A percentile compares a stretch with the other conserved stretches of the same genome.
These are phyloP conservation scores for Varroa destructor DNA, from an alignment of 1,140 invertebrate genomes.

Conservation along the genomic window DNA sequence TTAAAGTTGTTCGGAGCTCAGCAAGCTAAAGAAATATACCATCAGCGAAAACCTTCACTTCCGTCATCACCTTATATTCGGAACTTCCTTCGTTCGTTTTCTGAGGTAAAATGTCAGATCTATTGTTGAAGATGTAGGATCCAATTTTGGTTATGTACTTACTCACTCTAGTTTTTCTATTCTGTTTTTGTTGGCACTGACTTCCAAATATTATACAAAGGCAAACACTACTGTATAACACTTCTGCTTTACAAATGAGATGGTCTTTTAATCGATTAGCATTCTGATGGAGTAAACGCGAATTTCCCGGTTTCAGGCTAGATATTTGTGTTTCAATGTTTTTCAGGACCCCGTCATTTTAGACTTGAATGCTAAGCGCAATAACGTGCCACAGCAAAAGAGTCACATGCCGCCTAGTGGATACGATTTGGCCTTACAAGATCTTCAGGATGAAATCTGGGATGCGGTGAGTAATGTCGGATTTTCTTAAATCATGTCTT, in stretches of 20 bases:
- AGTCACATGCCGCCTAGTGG: background rate
- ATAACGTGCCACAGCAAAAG: background rate
- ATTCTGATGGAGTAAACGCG: too few species aligned
- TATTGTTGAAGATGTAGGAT: too few species aligned
- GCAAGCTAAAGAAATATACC: conserved; percentile 5
- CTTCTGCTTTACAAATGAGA: too few species aligned
- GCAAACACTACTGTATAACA: too few species aligned
- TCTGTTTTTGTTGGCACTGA: too few species aligned
- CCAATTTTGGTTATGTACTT: too few species aligned
- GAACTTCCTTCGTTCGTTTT: conserved; percentile 14
- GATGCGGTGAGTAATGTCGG: conserved; percentile 40
- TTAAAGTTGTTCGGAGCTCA: background rate
- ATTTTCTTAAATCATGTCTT: too few species aligned
- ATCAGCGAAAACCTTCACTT: background rate
- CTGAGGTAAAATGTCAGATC: background rate
- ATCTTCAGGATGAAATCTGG: conserved; percentile 54
- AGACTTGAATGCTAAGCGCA: conserved; percentile 6
- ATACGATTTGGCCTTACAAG: conserved; percentile 45
- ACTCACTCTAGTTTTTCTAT: too few species aligned
- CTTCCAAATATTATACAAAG: too few species aligned
- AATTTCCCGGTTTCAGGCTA: too few species aligned
- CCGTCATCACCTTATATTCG: conserved; percentile 5
- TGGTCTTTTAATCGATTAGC: too few species aligned
- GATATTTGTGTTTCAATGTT: too few species aligned
- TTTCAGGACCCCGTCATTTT: conserved; percentile 4